These are phyloP conservation scores for Montipora capitata DNA, from an alignment of 92 coral and sea anemone species.

Conservation along the genomic window DNA sequence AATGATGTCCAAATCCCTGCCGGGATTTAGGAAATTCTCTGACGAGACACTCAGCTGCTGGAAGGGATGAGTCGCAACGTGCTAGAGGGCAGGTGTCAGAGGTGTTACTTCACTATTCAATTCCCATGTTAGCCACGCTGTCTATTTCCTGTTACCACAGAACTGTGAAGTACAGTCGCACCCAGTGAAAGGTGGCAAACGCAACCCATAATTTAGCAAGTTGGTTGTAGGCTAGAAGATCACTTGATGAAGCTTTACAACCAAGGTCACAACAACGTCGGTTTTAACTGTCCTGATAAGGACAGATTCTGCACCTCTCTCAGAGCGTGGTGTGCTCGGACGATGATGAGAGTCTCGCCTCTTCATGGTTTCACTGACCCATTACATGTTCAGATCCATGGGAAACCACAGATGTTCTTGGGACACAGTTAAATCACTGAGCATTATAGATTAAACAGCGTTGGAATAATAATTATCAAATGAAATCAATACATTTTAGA, in stretches of 20 bases:
- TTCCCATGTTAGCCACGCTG: no score
- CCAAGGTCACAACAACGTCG: not conserved
- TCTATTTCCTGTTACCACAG: no score
- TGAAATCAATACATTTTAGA: not conserved
- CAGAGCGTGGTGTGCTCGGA: conserved; percentile 63
- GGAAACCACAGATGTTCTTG: conserved; percentile 35
- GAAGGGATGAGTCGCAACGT: no score
- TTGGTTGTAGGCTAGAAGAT: not conserved
- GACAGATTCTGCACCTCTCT: conserved; percentile 54
- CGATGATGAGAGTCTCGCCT: conserved; percentile 53
- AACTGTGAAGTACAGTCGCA: no score
- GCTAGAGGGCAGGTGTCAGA: no score
- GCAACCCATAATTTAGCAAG: not conserved
- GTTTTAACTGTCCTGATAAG: conserved; percentile 24
- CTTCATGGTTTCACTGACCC: no score
- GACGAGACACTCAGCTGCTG: no score
- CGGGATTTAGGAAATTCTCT: no score
- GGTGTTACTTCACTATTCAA: no score
- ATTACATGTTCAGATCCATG: no score
- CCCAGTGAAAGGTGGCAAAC: no score
- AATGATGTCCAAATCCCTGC: no score
- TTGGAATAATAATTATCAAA: not conserved
- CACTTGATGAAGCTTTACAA: not conserved
- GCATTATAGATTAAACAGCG: conserved; percentile 18
- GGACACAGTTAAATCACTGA: conserved; percentile 11